Base-by-base conservation (phyloP, 2,888 invertebrate species). In the Gonocerus acuteangulatus region DNA sequence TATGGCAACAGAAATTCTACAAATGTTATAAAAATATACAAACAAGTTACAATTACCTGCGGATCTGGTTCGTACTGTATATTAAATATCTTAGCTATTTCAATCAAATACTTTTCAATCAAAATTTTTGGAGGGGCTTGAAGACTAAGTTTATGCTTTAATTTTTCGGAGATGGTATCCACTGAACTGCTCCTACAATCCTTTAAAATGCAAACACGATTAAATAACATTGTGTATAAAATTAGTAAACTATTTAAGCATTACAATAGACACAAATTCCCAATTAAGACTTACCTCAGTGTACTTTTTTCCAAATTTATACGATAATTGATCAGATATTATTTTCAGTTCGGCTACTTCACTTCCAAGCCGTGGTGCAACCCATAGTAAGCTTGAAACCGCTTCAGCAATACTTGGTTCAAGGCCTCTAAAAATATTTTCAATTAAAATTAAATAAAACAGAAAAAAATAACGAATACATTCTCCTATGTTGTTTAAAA, bases 331-430 rank as follows among this genome's bases (percentile, higher is more conserved):
- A 69, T 97, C 95, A 0, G 89, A 83, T 69, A 99, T 88, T 0
- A 90, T 78, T 74, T 83, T 80, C 66, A 85, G 71, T 71, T 82
- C 91, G 73, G 85, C 83, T 34, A 90, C 79, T 75, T 92, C 92
- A 36, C 88, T 84, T 71, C 89, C 89, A 71, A 99, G 79, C 49
- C 97, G 81, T 0, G 97, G 96, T 11, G 96, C 89, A 1, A 92
- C 94, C 99, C 99, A 99, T 65, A 99, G 83, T n/a, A 96, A 77
- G 69, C 89, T 95, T 1, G 95, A 91, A 62, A 99, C 90, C 1
- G 97, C 88, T 76, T 99, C 97, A 2, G 93, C 87, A 13, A 99
- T 81, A 0, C 97, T 96, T 67, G 93, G 93, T 72, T 99, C 97
- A 11, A 97, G 69, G 57, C 80, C 81, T 71, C 84, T 84, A 70